Evolutionary conservation across 1,140 invertebrate species (phyloP).

Genomic region (Theocolax elegans): DNA sequence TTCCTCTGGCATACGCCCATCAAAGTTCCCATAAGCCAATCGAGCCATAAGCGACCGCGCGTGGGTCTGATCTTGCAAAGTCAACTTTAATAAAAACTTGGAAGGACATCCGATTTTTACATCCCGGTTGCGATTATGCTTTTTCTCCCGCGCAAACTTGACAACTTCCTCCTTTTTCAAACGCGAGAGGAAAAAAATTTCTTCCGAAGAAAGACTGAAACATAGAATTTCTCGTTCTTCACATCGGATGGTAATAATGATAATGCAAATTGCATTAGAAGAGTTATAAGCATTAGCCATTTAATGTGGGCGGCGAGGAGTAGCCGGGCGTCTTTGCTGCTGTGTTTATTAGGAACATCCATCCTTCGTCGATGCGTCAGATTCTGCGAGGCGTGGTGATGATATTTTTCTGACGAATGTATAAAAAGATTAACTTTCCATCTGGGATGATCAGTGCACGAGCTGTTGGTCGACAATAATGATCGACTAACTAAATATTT

Average conservation of each 20-base stretch:
- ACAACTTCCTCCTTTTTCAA: too few relatives aligned
- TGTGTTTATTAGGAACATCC: slow-evolving; percentile 24
- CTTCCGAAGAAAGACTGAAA: too few relatives aligned
- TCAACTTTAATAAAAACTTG: slow-evolving; percentile 19
- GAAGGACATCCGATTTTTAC: not conserved
- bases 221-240: too few relatives aligned
- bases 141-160: not conserved
- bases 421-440: slow-evolving; percentile 33
- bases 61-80: slow-evolving; percentile 45
- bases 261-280: not conserved
- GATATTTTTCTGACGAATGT: slow-evolving; percentile 12
- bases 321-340: slow-evolving; percentile 19
- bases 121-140: not conserved
- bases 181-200: too few relatives aligned
- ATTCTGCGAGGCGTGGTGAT: slow-evolving; percentile 32
- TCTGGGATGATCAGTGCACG: slow-evolving; percentile 18
- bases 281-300: not conserved
- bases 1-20: slow-evolving; percentile 36
- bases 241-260: not conserved
- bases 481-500: slow-evolving; percentile 14
- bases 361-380: slow-evolving; percentile 36
- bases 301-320: not conserved
- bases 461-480: slow-evolving; percentile 8
- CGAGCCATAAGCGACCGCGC: slow-evolving; percentile 47
- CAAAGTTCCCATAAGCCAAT: slow-evolving; percentile 44